Conservation (phyloP, 2,888 invertebrate species). For the Dryobota labecula region DNA sequence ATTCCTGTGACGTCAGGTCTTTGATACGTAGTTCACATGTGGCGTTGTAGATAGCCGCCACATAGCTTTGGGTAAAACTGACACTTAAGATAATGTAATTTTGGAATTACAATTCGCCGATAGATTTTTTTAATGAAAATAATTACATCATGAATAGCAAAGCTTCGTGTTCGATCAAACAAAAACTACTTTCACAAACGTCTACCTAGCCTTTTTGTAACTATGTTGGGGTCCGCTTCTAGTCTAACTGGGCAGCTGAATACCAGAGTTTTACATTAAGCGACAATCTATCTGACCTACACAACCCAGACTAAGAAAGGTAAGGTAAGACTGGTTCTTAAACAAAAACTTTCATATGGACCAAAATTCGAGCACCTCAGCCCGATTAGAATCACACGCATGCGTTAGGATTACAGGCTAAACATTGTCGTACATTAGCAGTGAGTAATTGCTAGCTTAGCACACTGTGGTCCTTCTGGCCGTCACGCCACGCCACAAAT, state of each 20-base stretch:
- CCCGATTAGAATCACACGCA: constrained; percentile 64
- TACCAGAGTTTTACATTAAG: neutral
- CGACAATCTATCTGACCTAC: neutral
- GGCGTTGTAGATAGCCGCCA: too few relatives aligned
- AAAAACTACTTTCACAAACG: neutral
- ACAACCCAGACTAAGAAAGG: neutral
- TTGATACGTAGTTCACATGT: too few relatives aligned
- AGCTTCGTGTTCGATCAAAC: too few relatives aligned
- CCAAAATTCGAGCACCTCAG: constrained; percentile 29
- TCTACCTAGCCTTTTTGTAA: neutral
- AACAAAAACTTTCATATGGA: neutral
- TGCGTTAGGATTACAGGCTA: constrained; percentile 73
- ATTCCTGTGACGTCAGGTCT: too few relatives aligned
- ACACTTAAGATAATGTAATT: too few relatives aligned
- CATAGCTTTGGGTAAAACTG: neutral
- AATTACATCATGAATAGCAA: neutral
- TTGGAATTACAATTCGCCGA: neutral
- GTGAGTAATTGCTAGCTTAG: constrained; percentile 81
- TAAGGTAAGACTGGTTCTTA: neutral
- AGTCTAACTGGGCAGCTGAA: neutral
- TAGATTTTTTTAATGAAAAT: neutral
- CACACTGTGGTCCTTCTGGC: constrained; percentile 65
- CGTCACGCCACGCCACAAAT: constrained; percentile 58
- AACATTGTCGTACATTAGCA: constrained; percentile 76
- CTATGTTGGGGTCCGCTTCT: neutral